phyloP scores from a whole-genome alignment of 2,888 invertebrate species.

The Heterodera filipjevi region DNA sequence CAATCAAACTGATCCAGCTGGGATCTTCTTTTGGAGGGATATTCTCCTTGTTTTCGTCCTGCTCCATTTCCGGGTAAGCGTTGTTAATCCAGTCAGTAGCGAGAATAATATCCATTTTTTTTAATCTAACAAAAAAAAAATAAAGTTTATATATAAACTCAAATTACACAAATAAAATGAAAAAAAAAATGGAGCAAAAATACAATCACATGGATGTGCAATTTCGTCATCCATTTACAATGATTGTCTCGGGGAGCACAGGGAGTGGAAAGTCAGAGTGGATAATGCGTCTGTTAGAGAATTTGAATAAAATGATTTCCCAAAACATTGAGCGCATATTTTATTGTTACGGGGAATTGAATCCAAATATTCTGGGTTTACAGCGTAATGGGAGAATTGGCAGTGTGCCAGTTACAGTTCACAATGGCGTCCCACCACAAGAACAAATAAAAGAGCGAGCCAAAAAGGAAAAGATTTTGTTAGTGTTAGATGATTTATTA shows the following conservation, averaged over 20 bases:
- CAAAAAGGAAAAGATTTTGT: neutral
- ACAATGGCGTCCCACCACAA: too few relatives aligned
- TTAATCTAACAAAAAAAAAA: too few relatives aligned
- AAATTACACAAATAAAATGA: too few relatives aligned
- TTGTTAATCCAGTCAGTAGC: neutral
- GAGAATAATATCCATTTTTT: neutral
- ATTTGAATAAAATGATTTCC: slow-evolving; percentile 9
- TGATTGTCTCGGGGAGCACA: slow-evolving; percentile 13
- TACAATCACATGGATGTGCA: neutral
- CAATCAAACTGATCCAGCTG: too few relatives aligned
- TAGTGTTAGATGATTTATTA: slow-evolving; percentile 29
- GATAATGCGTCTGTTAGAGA: neutral
- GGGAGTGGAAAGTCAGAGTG: slow-evolving; percentile 18
- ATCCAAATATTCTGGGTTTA: too few relatives aligned
- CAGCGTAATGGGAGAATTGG: too few relatives aligned
- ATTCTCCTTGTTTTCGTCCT: too few relatives aligned
- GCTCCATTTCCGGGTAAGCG: too few relatives aligned
- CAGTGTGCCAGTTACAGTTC: too few relatives aligned
- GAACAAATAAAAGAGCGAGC: neutral
- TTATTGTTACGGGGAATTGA: slow-evolving; percentile 30
- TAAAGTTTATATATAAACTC: neutral
- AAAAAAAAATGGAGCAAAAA: too few relatives aligned
- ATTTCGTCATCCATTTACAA: slow-evolving; percentile 9
- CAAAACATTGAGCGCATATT: slow-evolving; percentile 1
- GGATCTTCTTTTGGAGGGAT: too few relatives aligned